Evolutionary conservation across 2,113 vertebrate species (phyloP).

Genomic region (Oreochromis niloticus): DNA sequence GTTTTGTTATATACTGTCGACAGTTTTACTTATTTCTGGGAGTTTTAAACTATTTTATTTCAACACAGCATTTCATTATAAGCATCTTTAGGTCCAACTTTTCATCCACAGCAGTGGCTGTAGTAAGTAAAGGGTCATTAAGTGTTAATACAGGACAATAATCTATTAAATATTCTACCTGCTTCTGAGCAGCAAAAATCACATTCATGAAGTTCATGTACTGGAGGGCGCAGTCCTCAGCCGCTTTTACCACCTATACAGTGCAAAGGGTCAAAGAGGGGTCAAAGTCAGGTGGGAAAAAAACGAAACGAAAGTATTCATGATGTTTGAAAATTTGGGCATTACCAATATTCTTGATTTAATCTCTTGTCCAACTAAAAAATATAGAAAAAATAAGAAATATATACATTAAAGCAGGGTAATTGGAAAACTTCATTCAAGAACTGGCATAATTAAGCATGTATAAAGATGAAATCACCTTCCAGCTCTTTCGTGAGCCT

Average conservation of each 20-base stretch:
- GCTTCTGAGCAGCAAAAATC: constrained; percentile 95
- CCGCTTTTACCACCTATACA: constrained; percentile 89
- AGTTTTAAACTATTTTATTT: not conserved
- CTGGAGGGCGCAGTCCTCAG: constrained; percentile 88
- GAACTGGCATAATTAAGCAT: not conserved
- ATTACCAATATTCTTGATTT: constrained; percentile 96
- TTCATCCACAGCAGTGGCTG: not conserved
- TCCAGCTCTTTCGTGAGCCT: constrained; percentile 84
- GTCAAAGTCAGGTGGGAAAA: not conserved
- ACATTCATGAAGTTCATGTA: constrained; percentile 99
- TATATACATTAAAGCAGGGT: not conserved
- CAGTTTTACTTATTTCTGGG: not conserved
- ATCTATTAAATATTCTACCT: constrained; percentile 68
- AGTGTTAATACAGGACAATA: not conserved
- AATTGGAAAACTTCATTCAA: not conserved
- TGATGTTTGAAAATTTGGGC: not conserved
- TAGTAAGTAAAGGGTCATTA: not conserved
- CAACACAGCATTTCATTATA: not conserved
- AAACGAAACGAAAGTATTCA: not conserved
- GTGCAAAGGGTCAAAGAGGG: not conserved
- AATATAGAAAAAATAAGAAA: not conserved
- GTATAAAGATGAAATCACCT: constrained; percentile 66
- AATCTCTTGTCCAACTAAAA: constrained; percentile 84
- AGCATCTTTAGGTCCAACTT: not conserved
- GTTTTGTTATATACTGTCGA: not conserved